These are phyloP conservation scores for Acropora tenuis DNA, from an alignment of 64 coral and sea anemone species.

Conservation along the genomic window DNA sequence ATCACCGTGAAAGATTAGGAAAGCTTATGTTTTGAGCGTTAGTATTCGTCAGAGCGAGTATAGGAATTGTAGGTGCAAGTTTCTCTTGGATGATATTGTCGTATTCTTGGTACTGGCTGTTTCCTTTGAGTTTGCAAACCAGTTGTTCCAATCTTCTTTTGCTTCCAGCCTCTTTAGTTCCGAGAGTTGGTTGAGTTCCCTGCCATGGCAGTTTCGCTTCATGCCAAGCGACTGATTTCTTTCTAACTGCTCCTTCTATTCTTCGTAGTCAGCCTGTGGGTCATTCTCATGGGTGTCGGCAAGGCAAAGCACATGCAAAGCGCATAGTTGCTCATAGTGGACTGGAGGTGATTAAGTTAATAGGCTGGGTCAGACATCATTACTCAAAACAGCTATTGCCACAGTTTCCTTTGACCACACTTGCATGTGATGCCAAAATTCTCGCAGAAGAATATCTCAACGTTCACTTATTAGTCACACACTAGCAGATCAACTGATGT, in stretches of 20 bases:
- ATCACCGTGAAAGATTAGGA: too few relatives aligned
- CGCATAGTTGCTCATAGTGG: constrained; percentile 34
- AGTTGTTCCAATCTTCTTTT: constrained; percentile 20
- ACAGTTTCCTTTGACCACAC: too few relatives aligned
- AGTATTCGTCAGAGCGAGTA: too few relatives aligned
- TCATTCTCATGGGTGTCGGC: constrained; percentile 45
- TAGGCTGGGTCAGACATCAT: background rate
- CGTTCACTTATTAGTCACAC: too few relatives aligned
- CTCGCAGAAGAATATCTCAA: too few relatives aligned
- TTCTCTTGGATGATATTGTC: constrained; percentile 28
- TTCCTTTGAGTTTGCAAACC: background rate
- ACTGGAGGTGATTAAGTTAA: constrained; percentile 25
- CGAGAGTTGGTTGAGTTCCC: constrained; percentile 27
- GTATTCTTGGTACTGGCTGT: constrained; percentile 13
- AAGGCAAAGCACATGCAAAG: constrained; percentile 49
- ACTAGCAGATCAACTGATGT: too few relatives aligned
- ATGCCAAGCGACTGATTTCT: constrained; percentile 39
- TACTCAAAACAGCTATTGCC: too few relatives aligned
- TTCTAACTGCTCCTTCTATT: constrained; percentile 46
- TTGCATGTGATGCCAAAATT: too few relatives aligned
- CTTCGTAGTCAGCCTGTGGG: constrained; percentile 22
- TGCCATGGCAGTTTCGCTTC: constrained; percentile 30
- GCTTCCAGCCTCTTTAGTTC: constrained; percentile 32
- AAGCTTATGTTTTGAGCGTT: too few relatives aligned
- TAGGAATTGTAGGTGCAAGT: background rate